Conservation (phyloP, 2,113 vertebrate species). For the Equus przewalskii region DNA sequence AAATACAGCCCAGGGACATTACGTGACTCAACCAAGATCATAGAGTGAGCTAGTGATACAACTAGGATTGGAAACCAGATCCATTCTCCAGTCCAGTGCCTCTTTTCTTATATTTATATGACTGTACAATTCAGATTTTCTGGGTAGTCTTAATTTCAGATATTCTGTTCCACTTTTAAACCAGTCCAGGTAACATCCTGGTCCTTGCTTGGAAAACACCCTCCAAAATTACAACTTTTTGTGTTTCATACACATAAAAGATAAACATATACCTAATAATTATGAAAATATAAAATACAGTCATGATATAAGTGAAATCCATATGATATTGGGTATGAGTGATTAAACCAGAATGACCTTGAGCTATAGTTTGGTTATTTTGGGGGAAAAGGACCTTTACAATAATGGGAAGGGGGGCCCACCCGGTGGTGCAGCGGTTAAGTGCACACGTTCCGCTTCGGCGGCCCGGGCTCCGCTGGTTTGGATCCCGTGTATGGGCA, state of each 20-base stretch:
- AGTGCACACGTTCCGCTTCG: no score
- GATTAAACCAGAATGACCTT: not conserved
- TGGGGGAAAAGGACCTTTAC: not conserved
- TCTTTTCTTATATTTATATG: not conserved
- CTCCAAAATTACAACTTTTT: not conserved
- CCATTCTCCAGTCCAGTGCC: not conserved
- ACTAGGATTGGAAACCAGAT: not conserved
- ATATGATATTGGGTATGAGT: not conserved
- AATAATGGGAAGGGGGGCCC: not conserved
- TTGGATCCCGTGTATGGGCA: no score
- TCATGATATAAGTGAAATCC: not conserved
- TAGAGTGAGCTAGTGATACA: not conserved
- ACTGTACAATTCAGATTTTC: not conserved
- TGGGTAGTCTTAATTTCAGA: not conserved
- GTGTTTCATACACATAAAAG: not conserved
- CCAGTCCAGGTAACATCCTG: not conserved
- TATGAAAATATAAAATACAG: conserved; percentile 19
- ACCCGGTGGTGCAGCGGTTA: no score
- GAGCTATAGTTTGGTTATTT: not conserved
- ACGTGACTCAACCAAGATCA: not conserved
- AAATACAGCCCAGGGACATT: not conserved
- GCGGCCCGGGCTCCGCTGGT: no score
- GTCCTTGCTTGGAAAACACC: not conserved
- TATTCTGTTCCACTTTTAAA: conserved; percentile 31
- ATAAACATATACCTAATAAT: conserved; percentile 9